Evolutionary conservation across 2,113 vertebrate genomes (phyloP).

Genomic region (Chelonoidis abingdonii): DNA sequence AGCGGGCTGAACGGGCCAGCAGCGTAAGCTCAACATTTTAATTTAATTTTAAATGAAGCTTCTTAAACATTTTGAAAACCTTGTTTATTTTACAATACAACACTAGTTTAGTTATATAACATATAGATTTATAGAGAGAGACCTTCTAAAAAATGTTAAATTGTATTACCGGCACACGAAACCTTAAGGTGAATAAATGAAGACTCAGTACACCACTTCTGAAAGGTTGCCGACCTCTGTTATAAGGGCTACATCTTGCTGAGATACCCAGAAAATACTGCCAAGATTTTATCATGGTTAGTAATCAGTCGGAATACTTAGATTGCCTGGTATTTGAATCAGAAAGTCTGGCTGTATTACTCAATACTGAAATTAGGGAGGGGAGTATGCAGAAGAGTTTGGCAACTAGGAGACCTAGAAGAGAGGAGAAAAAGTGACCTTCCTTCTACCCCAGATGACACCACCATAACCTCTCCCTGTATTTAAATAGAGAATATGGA

Average conservation of each 20-base stretch:
- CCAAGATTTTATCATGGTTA: neutral
- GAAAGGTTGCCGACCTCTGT: too few species aligned
- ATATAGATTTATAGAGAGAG: too few species aligned
- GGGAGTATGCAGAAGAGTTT: neutral
- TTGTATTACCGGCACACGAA: too few species aligned
- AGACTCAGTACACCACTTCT: too few species aligned
- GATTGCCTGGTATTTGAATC: neutral
- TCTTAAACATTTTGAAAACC: too few species aligned
- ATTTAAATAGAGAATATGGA: neutral
- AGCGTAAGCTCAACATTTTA: too few species aligned
- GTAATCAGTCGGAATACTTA: neutral
- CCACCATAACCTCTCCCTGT: neutral
- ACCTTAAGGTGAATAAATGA: too few species aligned
- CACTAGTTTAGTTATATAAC: too few species aligned
- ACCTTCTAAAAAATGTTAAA: too few species aligned
- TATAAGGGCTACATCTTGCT: neutral
- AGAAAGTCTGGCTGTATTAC: neutral
- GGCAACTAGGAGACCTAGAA: neutral
- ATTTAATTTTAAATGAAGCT: too few species aligned
- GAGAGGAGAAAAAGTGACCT: neutral
- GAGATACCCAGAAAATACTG: neutral
- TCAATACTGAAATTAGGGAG: fast-evolving
- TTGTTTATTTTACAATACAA: too few species aligned
- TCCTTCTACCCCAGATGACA: neutral
- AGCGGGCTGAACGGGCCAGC: too few species aligned